Evolutionary conservation across 1,140 invertebrate species (phyloP), one percentile per base, ranked within the genome.

Genomic region (Linepithema humile): DNA sequence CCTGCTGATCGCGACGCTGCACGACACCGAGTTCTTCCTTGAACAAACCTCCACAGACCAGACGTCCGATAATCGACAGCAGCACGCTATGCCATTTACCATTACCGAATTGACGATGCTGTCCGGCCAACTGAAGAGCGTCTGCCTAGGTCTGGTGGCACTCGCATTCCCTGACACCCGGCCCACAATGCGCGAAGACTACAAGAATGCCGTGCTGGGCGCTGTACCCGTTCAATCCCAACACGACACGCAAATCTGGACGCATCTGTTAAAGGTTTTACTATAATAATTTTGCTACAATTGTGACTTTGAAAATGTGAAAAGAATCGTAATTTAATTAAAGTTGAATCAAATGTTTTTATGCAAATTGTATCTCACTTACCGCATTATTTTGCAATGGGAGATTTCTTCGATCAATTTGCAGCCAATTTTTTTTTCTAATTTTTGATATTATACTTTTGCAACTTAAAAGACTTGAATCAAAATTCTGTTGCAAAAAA

Each of bases 121-220:
- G 59, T 97, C 96, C 40, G 95, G 96, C 45, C 95, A 96, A 7
- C 90, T 97, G 1, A 97, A 97, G 80, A 97, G 98, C 85, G 96
- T 98, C 0, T 98, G 98, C 87, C 94, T 98, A 15, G 98, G 98
- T 12, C 95, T 99, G 0, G 97, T 99, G 1, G 98, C 99, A 90
- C 94, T 99, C 29, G 98, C 98, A 0, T 98, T 98, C 94, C 98
- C 98, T 0, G 98, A 98, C 91, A 96, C 96, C 0, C 94, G 96
- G 85, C 96, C 96, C 0, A 95, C 93, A 10, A 91, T 96, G 9
- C 91, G 92, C 38, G 94, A 95, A n/a, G 92, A 93, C 84, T 94
- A 95, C 70, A 93, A 92, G 57, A 95, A 88, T 43, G 94, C 95
- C 0, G 92, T 94, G 0, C 72, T 94, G 0, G 94, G 94, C 0